A percentile compares a stretch with the other conserved stretches of the same genome.
These are phyloP conservation scores for Neodiprion pinetum DNA, from an alignment of 1,140 invertebrate genomes.

Conservation along the genomic window DNA sequence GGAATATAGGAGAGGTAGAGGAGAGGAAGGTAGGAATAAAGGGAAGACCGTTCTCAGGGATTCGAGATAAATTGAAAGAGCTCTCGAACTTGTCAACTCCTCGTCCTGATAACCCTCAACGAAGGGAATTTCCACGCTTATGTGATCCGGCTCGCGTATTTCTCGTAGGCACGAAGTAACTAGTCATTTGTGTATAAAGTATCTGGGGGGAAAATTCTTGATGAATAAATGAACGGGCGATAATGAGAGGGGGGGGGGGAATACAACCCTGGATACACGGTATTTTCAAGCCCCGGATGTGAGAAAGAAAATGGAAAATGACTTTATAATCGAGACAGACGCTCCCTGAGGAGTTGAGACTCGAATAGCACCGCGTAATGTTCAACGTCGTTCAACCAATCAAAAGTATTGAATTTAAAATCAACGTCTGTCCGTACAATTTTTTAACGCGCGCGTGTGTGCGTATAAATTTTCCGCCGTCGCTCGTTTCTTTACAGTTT, in stretches of 20 bases:
- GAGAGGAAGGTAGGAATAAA: constrained; percentile 24
- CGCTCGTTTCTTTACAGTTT: too few species aligned
- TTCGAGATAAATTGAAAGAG: constrained; percentile 59
- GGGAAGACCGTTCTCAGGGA: constrained; percentile 40
- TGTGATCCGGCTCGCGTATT: neutral
- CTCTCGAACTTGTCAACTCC: constrained; percentile 57
- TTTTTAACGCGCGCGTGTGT: too few species aligned
- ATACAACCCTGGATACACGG: neutral
- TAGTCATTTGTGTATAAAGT: constrained; percentile 50
- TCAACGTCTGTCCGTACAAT: too few species aligned
- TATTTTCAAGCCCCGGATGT: neutral
- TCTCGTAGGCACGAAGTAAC: too few species aligned
- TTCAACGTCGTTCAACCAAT: too few species aligned
- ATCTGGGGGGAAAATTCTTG: constrained; percentile 9
- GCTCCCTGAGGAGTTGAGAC: neutral
- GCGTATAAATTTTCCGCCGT: too few species aligned
- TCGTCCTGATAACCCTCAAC: constrained; percentile 30
- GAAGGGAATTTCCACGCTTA: constrained; percentile 40
- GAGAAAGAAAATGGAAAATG: neutral
- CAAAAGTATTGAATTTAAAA: too few species aligned
- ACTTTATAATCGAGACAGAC: neutral
- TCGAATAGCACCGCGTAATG: neutral
- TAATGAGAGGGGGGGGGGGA: constrained; percentile 10
- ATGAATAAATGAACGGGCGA: constrained; percentile 10
- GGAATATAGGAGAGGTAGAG: too few species aligned